A percentile compares a stretch with the other conserved stretches of the same genome.
phyloP scores from a whole-genome alignment of 2,888 invertebrate genomes.

The Molanna angustata region DNA sequence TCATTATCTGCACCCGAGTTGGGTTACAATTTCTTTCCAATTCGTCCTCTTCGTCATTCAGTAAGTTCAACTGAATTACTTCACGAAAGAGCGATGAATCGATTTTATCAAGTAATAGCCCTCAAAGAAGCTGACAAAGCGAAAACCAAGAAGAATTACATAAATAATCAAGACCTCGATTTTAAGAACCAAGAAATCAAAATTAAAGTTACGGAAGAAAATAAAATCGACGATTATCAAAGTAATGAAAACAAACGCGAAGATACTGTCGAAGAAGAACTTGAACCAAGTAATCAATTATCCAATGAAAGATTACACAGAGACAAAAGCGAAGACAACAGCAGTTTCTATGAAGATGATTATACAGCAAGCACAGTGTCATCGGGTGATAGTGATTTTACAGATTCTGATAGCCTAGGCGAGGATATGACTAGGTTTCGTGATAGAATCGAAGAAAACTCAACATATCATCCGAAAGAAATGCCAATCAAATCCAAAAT shows the following conservation, averaged over 20 bases:
- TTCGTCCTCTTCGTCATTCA: conserved; percentile 65
- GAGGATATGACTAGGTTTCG: conserved; percentile 40
- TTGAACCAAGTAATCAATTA: not conserved
- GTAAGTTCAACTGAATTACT: conserved; percentile 81
- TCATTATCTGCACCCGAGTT: conserved; percentile 81
- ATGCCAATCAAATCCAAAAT: conserved; percentile 42
- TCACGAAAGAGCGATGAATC: conserved; percentile 78
- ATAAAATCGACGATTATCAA: conserved; percentile 9
- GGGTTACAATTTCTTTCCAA: conserved; percentile 52
- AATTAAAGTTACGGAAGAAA: conserved; percentile 12
- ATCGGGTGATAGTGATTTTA: conserved; percentile 46
- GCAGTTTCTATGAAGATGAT: conserved; percentile 56
- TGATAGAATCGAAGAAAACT: conserved; percentile 51
- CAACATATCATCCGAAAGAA: conserved; percentile 66
- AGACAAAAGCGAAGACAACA: conserved; percentile 48
- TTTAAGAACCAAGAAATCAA: conserved; percentile 15
- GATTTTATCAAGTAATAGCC: conserved; percentile 75
- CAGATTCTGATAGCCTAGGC: conserved; percentile 47
- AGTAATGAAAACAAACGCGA: not conserved
- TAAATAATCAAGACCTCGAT: conserved; percentile 18
- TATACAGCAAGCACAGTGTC: conserved; percentile 64
- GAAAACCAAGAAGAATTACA: conserved; percentile 38
- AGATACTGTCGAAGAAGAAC: not conserved
- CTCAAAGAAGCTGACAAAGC: conserved; percentile 65
- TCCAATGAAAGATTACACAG: conserved; percentile 36